These are phyloP conservation scores for Bimastos eiseni DNA, from an alignment of 2,888 invertebrate species.

Conservation along the genomic window DNA sequence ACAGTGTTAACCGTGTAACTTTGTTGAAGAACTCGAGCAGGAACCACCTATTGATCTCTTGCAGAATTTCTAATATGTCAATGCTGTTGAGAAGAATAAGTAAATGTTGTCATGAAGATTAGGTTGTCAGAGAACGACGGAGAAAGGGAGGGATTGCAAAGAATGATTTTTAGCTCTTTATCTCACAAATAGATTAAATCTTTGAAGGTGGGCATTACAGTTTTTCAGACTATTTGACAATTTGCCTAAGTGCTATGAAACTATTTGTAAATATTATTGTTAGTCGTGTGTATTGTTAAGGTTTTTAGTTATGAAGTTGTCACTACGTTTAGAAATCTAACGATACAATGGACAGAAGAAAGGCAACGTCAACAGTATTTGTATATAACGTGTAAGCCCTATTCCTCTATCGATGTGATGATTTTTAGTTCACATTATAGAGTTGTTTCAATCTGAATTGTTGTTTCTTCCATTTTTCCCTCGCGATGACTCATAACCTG, in stretches of 20 bases:
- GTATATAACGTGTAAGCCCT: background rate
- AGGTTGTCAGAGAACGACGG: background rate
- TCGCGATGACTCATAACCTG: background rate
- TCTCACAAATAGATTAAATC: background rate
- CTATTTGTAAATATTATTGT: too few relatives aligned
- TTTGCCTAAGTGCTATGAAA: too few relatives aligned
- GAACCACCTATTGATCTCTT: background rate
- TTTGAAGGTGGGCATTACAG: background rate
- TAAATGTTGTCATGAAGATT: background rate
- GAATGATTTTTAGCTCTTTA: background rate
- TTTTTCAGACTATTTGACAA: background rate
- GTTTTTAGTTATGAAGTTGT: too few relatives aligned
- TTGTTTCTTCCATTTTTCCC: conserved; percentile 17
- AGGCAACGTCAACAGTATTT: conserved; percentile 8
- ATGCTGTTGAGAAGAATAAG: too few relatives aligned
- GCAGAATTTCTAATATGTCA: background rate
- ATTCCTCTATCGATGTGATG: background rate
- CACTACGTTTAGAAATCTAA: too few relatives aligned
- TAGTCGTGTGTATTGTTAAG: too few relatives aligned
- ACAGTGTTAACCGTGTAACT: background rate
- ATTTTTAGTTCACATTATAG: conserved; percentile 1
- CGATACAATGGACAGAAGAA: background rate
- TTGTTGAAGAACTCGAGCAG: background rate
- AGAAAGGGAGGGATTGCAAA: background rate
- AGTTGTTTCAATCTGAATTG: conserved; percentile 18